A percentile compares a stretch with the other conserved stretches of the same genome.
These are phyloP conservation scores for Smutsia temminckii DNA, from an alignment of 2,797 vertebrate genomes.

Conservation along the genomic window DNA sequence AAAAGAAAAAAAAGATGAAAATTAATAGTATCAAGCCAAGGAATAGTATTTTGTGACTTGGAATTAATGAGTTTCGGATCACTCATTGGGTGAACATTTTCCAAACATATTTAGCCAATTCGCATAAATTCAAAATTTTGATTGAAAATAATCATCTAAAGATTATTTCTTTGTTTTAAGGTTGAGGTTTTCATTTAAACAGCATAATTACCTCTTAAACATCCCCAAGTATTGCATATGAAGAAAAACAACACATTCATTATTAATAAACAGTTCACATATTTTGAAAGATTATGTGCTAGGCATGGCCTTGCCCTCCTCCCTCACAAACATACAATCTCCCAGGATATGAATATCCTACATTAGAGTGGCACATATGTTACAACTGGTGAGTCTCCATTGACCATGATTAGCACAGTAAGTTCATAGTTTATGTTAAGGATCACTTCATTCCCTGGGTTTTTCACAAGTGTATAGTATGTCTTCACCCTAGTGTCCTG, in stretches of 20 bases:
- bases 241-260: neutral
- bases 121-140: neutral
- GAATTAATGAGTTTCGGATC: neutral
- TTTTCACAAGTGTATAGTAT: neutral
- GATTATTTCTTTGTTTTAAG: neutral
- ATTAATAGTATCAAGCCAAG: neutral
- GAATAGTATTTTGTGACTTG: neutral
- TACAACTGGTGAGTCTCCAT: neutral
- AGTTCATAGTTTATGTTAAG: neutral
- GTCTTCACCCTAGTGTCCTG: neutral
- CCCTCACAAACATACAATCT: rapidly evolving
- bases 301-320: neutral
- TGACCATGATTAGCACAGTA: neutral
- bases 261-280: neutral
- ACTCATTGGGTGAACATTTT: neutral
- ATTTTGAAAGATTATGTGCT: neutral
- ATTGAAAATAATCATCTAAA: neutral
- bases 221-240: neutral
- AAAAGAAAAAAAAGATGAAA: neutral
- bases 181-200: neutral
- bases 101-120: neutral
- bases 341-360: too few relatives aligned
- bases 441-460: neutral
- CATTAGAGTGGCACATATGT: neutral
- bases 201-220: neutral